phyloP scores from a whole-genome alignment of 2,797 vertebrate species.

The Acropternis orthonyx region DNA sequence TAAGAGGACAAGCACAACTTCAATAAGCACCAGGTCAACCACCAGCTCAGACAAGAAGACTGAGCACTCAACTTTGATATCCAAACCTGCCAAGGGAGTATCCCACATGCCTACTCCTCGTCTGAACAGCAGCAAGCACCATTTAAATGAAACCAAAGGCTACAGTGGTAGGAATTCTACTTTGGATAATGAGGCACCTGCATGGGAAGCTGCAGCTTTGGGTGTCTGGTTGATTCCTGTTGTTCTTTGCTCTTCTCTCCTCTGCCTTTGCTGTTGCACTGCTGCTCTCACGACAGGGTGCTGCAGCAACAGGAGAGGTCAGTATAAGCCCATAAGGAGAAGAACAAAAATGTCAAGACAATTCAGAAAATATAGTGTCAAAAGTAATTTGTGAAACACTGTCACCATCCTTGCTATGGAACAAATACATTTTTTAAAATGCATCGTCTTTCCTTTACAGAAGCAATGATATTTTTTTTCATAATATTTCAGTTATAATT shows the following conservation, averaged over 20 bases:
- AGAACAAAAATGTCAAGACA: conserved; percentile 74
- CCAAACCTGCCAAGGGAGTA: background rate
- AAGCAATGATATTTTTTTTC: background rate
- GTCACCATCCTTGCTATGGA: background rate
- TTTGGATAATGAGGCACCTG: background rate
- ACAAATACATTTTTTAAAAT: background rate
- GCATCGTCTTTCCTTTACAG: background rate
- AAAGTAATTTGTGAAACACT: conserved; percentile 69
- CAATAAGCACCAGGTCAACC: background rate
- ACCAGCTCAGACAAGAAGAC: background rate
- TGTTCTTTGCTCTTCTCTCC: conserved; percentile 74
- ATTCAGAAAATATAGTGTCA: conserved; percentile 76
- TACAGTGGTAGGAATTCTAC: conserved; percentile 79
- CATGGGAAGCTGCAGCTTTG: conserved; percentile 71
- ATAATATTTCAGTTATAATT: background rate
- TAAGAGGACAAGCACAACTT: background rate
- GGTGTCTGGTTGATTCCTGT: conserved; percentile 78
- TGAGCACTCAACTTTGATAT: background rate
- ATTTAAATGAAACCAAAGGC: conserved; percentile 82
- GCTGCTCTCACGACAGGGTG: conserved; percentile 74
- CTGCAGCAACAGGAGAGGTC: conserved; percentile 78
- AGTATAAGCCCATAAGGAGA: conserved; percentile 76
- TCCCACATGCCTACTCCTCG: conserved; percentile 18
- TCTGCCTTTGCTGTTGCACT: conserved; percentile 84
- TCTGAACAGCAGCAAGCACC: conserved; percentile 78